These are phyloP conservation scores for Trachelipus rathkii DNA, from an alignment of 1,140 invertebrate genomes.

Conservation along the genomic window DNA sequence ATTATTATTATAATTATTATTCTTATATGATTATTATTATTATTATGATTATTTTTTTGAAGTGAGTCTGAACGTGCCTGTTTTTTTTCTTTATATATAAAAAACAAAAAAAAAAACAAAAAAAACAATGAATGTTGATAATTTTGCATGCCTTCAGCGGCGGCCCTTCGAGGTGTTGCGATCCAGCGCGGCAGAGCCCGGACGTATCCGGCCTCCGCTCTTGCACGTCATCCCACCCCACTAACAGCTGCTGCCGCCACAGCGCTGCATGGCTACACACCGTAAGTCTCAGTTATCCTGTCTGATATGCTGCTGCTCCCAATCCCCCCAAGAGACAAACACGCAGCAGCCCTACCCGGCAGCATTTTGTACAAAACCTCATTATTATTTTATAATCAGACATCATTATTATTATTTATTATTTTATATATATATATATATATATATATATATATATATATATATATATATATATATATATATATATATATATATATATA, in stretches of 20 bases:
- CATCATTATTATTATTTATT: too few species aligned
- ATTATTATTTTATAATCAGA: too few species aligned
- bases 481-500: too few species aligned
- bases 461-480: too few species aligned
- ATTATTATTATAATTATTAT: too few species aligned
- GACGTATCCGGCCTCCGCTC: constrained; percentile 66
- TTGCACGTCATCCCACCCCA: constrained; percentile 66
- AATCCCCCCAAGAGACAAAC: constrained; percentile 6
- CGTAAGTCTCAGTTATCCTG: constrained; percentile 60
- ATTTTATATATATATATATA: too few species aligned
- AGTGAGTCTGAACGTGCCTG: constrained; percentile 41
- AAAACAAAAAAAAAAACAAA: too few species aligned
- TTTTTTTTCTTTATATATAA: not conserved
- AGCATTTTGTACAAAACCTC: constrained; percentile 3
- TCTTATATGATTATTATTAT: too few species aligned
- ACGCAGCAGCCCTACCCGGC: constrained; percentile 8
- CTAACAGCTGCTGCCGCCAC: constrained; percentile 64
- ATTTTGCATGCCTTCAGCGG: constrained; percentile 56
- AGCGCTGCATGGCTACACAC: constrained; percentile 72
- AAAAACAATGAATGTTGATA: constrained; percentile 46
- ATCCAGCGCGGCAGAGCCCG: constrained; percentile 64
- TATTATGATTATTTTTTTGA: constrained; percentile 25
- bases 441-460: too few species aligned
- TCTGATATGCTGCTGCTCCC: constrained; percentile 5
- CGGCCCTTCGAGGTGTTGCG: constrained; percentile 63